phyloP scores from a whole-genome alignment of 2,888 invertebrate genomes.

The Philereme transversata region DNA sequence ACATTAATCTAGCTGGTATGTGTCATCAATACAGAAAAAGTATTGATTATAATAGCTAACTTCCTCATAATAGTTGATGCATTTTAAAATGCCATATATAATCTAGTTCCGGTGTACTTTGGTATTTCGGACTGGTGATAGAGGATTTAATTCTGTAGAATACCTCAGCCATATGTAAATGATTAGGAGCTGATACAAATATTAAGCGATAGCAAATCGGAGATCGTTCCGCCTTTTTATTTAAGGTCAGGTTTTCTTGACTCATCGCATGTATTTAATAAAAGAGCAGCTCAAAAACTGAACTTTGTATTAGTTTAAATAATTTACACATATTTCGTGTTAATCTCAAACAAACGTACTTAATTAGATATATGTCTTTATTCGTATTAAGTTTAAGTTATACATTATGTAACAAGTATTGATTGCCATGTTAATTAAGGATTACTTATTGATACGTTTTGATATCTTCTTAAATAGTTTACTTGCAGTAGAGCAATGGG shows the following conservation, averaged over 20 bases:
- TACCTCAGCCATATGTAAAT: constrained; percentile 9
- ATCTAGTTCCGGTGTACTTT: neutral
- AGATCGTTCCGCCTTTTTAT: constrained; percentile 16
- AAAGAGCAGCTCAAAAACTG: constrained; percentile 18
- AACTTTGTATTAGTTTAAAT: constrained; percentile 2
- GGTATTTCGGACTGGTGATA: neutral
- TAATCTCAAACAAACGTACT: constrained; percentile 11
- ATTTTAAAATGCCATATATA: constrained; percentile 8
- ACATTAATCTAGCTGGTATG: constrained; percentile 3
- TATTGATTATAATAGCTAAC: constrained; percentile 1
- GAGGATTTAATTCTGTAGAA: neutral
- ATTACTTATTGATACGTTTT: constrained; percentile 5
- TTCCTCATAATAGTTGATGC: neutral
- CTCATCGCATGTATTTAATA: constrained; percentile 4
- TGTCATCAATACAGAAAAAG: constrained; percentile 10
- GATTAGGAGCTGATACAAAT: constrained; percentile 4
- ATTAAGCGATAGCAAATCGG: neutral
- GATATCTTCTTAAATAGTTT: constrained; percentile 5
- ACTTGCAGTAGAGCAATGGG: constrained; percentile 10
- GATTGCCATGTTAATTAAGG: constrained; percentile 25
- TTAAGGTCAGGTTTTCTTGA: constrained; percentile 17
- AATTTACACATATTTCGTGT: constrained; percentile 9
- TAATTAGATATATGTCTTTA: constrained; percentile 19
- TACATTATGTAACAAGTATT: constrained; percentile 16
- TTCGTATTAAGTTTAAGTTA: constrained; percentile 9